Evolutionary conservation across 1,140 invertebrate genomes (phyloP), one percentile per base, ranked within the genome.

Genomic region (Sarcophaga peregrina): DNA sequence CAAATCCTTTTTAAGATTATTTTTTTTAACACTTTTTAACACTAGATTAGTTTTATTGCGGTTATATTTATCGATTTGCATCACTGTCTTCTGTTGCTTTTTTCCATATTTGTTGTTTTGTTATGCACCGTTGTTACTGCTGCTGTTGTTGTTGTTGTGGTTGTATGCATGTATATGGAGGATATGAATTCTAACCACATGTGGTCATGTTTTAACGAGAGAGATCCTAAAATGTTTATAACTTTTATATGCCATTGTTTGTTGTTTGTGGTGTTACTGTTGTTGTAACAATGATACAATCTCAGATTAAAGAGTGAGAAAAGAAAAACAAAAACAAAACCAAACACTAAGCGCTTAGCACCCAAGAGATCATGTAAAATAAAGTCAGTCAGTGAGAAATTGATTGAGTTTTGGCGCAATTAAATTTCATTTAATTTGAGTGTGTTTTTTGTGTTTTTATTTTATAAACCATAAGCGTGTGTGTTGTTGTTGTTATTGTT

Each of bases 391-490:
- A 75, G 82, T 58, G 82, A 82, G 73, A 82, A 82, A 82, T 82
- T 82, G 81, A 82, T 82, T 82, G 72, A 75, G 81, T 82, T 74
- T 74, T 73, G 17, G 68, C 47, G 72, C 72, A 73, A 82, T 74
- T 82, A 74, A 82, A 68, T 68, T 58, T 58, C 54, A 15, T 11
- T 73, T 45, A 72, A 54, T 74, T 82, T 82, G 46, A 50, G 75
- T 20, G n/a, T 78, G 7, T 37, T 74, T 46, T 25, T 74, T 4
- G 20, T 20, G 20, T 78, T 20, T n/a, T 50, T 48, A 4, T 48
- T 78, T 15, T 78, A 7, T 50, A 9, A n/a, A n/a, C n/a, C n/a
- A 37, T 4, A 37, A 37, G 1, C 4, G 25, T 37, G 25, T 37
- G 4, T 37, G 25, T 37, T 37, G 25, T 37, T 37, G 1, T 37